Base-by-base conservation (phyloP, 2,797 vertebrate species). In the Anas bahamensis region DNA sequence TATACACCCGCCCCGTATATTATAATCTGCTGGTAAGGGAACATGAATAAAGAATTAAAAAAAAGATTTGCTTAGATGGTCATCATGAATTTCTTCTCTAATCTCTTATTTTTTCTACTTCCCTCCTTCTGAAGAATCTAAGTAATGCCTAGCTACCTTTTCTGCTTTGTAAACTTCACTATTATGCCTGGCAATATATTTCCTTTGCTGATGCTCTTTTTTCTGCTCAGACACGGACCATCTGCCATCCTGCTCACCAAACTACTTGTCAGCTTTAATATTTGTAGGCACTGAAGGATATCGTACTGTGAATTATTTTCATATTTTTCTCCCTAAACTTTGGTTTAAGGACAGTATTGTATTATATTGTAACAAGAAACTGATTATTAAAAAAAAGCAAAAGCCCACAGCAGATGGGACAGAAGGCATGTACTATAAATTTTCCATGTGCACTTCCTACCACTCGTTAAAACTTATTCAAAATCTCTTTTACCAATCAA, bases 171-270 rank as follows among this genome's bases (percentile, higher is more conserved):
- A 90, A 93, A 92, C 59, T 92, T 87, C 37, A 24, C 72, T 59
- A 31, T 77, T 2, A 11, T 16, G 68, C 37, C 57, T 85, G 57
- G 41, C 18, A 83, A 61, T 87, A 76, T 53, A 73, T 42, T 74
- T 93, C 39, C 78, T 84, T 71, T 74, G 53, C 28, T 89, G 71
- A 69, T 94, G 75, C 33, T 91, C 56, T 61, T 86, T 88, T 71
- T 50, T 61, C 72, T 2, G 3, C 65, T 87, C 69, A 69, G n/a
- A 90, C 31, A 66, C 15, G 73, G 50, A 57, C 84, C 86, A 89
- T 83, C 84, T 94, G 92, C 92, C 84, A 85, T 46, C 26, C 65
- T 71, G 69, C 69, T 92, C 50, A 84, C 64, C 83, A 92, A 73
- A 79, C 18, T 60, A 60, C 83, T 75, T 48, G 39, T 89, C 81